phyloP scores from a whole-genome alignment of 2,797 vertebrate species.

The Monodelphis domestica region DNA sequence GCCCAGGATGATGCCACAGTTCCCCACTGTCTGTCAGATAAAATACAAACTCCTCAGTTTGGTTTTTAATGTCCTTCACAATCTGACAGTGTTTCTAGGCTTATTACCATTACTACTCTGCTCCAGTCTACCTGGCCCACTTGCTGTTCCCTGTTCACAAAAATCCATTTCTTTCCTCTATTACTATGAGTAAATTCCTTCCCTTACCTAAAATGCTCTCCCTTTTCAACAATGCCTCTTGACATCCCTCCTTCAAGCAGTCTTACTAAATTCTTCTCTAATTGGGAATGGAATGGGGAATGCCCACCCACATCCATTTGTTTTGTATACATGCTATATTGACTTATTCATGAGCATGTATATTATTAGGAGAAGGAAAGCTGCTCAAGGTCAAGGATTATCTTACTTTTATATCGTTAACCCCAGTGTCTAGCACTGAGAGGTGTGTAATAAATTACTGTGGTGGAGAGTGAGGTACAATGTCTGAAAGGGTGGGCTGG shows the following conservation, averaged over 20 bases:
- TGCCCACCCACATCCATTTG: neutral
- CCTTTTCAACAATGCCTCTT: neutral
- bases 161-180: neutral
- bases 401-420: too few species aligned
- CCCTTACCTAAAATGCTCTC: neutral
- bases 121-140: neutral
- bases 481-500: too few species aligned
- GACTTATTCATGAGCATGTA: neutral
- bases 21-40: neutral
- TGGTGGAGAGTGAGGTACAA: too few species aligned
- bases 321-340: neutral
- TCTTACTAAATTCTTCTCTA: neutral
- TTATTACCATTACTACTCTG: neutral
- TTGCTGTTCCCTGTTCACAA: neutral
- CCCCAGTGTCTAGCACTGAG: too few species aligned
- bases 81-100: neutral
- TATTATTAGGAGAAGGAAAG: too few species aligned
- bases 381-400: too few species aligned
- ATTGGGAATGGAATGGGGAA: neutral
- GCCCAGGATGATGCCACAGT: slow-evolving; percentile 23
- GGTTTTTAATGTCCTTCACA: neutral
- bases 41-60: slow-evolving; percentile 5
- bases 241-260: neutral
- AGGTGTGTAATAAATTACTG: too few species aligned
- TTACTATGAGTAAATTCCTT: neutral